phyloP scores from a whole-genome alignment of 2,113 vertebrate species.

The Lathamus discolor region DNA sequence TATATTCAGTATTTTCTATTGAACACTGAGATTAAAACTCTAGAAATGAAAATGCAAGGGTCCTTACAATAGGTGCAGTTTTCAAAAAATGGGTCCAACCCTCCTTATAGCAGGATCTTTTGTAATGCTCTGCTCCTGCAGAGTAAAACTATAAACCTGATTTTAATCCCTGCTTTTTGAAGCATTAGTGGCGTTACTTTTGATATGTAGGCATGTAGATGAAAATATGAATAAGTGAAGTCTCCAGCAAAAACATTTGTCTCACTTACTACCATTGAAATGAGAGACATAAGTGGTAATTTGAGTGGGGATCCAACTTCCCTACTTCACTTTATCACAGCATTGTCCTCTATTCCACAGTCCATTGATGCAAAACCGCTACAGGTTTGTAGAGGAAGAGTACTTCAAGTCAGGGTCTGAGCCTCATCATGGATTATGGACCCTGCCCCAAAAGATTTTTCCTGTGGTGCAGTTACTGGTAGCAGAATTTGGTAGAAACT shows the following conservation, averaged over 20 bases:
- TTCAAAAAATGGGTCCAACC: not conserved
- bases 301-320: not conserved
- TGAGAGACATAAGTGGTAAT: not conserved
- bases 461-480: not conserved
- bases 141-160: not conserved
- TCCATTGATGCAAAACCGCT: not conserved
- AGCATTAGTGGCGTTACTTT: not conserved
- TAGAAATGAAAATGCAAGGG: not conserved
- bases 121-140: not conserved
- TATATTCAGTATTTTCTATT: not conserved
- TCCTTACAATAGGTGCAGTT: not conserved
- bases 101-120: not conserved
- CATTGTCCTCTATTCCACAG: not conserved
- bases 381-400: not conserved
- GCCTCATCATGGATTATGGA: not conserved
- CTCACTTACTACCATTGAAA: not conserved
- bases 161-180: not conserved
- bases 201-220: not conserved
- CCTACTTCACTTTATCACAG: not conserved
- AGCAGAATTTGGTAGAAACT: not conserved
- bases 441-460: not conserved
- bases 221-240: not conserved
- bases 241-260: not conserved
- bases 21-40: not conserved
- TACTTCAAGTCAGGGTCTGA: not conserved